These are phyloP conservation scores for Agrochola circellaris DNA, from an alignment of 2,888 invertebrate species.

Conservation along the genomic window DNA sequence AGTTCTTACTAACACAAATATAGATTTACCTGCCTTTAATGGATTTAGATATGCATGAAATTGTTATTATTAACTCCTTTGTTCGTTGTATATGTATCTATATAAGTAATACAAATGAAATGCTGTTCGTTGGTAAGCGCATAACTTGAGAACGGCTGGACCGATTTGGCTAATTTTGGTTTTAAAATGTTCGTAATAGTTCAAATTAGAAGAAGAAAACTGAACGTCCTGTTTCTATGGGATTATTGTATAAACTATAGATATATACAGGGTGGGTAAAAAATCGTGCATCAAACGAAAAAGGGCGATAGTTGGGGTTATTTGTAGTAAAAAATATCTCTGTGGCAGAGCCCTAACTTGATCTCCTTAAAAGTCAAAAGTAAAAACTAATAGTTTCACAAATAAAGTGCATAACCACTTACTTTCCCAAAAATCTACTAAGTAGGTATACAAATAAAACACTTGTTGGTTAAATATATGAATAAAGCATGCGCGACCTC, in stretches of 20 bases:
- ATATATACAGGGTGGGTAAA: no score
- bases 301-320: no score
- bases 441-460: slow-evolving; percentile 43
- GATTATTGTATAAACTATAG: neutral
- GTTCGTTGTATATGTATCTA: neutral
- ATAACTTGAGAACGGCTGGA: no score
- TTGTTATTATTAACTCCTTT: neutral
- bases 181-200: no score
- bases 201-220: neutral
- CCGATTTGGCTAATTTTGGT: no score
- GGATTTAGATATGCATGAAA: neutral
- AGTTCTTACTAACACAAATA: slow-evolving; percentile 1
- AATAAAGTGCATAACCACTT: no score
- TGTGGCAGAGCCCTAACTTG: no score
- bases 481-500: slow-evolving; percentile 53
- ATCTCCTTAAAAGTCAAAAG: no score
- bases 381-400: slow-evolving; percentile 8
- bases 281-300: no score
- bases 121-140: no score
- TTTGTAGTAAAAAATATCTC: no score
- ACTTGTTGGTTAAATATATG: slow-evolving; percentile 54
- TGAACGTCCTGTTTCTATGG: neutral
- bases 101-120: no score
- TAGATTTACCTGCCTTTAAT: neutral
- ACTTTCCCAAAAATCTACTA: slow-evolving; percentile 15